Evolutionary conservation across 92 coral and sea anemone genomes (phyloP), one percentile per base, ranked within the genome.

Genomic region (Phenganax subtilis): DNA sequence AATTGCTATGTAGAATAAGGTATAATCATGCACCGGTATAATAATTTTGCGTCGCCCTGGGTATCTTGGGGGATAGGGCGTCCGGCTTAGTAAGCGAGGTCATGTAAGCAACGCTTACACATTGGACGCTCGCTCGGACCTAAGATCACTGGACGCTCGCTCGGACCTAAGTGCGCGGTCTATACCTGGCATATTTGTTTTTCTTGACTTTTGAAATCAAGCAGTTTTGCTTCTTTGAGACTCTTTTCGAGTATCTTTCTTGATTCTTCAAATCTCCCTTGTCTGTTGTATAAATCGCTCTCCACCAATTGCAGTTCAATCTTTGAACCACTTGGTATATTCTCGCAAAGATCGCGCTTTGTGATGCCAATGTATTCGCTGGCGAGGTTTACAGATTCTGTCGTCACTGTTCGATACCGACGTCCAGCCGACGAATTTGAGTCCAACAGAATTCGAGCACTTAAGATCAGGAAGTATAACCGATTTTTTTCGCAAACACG

Each of bases 221-320:
- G 54, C 77, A 0, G 3, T 54, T 15, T 52, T 7, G 60, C 77
- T 16, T 72, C 77, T 3, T 51, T 30, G 7, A 52, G 52, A 54
- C 77, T 12, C 54, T 72, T 53, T 0, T 44, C 3, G 12, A 72
- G 77, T 16, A 72, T 51, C 60, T 72, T 10, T 15, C 10, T 14
- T 7, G 31, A 57, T 10, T 72, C 58, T 15, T 14, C 77, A 27
- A 72, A 72, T 55, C 6, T 72, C 10, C 77, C 77, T 52, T 44
- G 58, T 72, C 77, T 44, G 15, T 12, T 51, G 52, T 72, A 72
- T 25, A 72, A 55, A 54, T 72, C 77, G 8, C 57, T 51, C 54
- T 72, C 77, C 28, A 72, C 77, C 77, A 72, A 72, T 54, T 55
- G 77, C 30, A 72, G 54, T 55, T 72, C 58, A 17, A 72, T 52